These are phyloP conservation scores for Linyphia triangularis DNA, from an alignment of 2,888 invertebrate species.

Conservation along the genomic window DNA sequence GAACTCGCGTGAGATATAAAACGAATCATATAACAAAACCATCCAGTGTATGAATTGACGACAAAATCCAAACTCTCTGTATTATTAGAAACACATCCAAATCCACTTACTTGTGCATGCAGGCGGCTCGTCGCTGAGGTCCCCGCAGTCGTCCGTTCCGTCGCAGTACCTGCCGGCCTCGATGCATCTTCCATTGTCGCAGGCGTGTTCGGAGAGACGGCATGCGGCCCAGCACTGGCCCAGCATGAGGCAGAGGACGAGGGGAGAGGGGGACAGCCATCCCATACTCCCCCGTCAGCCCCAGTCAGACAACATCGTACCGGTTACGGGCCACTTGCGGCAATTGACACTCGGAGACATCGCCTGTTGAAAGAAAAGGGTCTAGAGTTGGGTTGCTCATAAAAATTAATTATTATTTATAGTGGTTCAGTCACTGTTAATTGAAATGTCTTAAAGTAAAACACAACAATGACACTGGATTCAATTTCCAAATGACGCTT, in stretches of 20 bases:
- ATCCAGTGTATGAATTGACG: too few relatives aligned
- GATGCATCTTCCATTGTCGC: conserved; percentile 83
- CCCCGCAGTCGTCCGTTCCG: conserved; percentile 87
- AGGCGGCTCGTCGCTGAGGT: conserved; percentile 87
- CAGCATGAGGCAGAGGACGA: conserved; percentile 45
- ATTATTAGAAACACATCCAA: too few relatives aligned
- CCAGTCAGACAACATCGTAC: conserved; percentile 24
- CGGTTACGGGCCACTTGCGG: neutral
- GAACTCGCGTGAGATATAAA: too few relatives aligned
- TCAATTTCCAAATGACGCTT: too few relatives aligned
- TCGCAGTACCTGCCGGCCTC: conserved; percentile 87
- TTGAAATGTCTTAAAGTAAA: too few relatives aligned
- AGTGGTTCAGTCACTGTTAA: too few relatives aligned
- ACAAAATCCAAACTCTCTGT: too few relatives aligned
- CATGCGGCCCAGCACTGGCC: conserved; percentile 80
- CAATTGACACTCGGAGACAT: neutral
- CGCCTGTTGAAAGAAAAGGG: neutral
- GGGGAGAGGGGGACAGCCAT: conserved; percentile 63
- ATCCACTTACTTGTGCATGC: conserved; percentile 89
- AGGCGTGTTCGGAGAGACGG: conserved; percentile 86
- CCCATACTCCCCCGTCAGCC: conserved; percentile 68
- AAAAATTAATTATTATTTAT: neutral
- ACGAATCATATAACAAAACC: too few relatives aligned
- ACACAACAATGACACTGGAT: too few relatives aligned
- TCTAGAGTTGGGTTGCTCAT: too few relatives aligned